Evolutionary conservation across 1,140 invertebrate species (phyloP).

Genomic region (Ceratosolen solmsi): DNA sequence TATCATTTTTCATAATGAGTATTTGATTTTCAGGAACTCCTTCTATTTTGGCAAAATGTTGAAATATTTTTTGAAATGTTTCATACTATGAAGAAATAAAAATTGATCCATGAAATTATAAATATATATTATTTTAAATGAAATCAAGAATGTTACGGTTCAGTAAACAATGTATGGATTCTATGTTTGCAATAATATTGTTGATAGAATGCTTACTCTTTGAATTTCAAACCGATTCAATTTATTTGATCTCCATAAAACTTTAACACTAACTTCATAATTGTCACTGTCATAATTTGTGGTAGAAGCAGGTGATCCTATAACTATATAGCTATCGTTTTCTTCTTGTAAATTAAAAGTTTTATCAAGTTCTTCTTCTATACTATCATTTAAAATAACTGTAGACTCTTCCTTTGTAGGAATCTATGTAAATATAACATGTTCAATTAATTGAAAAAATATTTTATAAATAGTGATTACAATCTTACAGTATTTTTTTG

Average conservation of each 20-base stretch:
- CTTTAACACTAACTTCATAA: conserved; percentile 59
- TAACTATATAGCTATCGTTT: conserved; percentile 41
- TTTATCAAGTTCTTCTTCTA: conserved; percentile 33
- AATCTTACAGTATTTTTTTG: conserved; percentile 1
- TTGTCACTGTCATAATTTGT: conserved; percentile 54
- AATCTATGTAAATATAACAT: not conserved
- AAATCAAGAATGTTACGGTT: not conserved
- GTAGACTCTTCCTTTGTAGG: not conserved
- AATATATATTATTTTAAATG: not conserved
- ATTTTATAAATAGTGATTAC: not conserved
- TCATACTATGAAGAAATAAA: conserved; percentile 58
- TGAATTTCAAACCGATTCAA: conserved; percentile 56
- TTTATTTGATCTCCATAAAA: conserved; percentile 59
- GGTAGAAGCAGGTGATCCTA: conserved; percentile 29
- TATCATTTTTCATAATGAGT: conserved; percentile 62
- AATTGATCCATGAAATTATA: not conserved
- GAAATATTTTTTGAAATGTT: conserved; percentile 61
- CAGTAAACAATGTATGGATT: not conserved
- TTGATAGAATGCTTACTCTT: conserved; percentile 52
- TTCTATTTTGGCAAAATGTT: conserved; percentile 66
- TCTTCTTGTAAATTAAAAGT: conserved; percentile 38
- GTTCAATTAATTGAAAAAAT: not conserved
- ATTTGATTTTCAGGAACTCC: conserved; percentile 62
- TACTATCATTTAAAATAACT: conserved; percentile 21
- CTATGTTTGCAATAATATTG: not conserved